Evolutionary conservation across 2,797 vertebrate genomes (phyloP).

Genomic region (Bovichtus variegatus): DNA sequence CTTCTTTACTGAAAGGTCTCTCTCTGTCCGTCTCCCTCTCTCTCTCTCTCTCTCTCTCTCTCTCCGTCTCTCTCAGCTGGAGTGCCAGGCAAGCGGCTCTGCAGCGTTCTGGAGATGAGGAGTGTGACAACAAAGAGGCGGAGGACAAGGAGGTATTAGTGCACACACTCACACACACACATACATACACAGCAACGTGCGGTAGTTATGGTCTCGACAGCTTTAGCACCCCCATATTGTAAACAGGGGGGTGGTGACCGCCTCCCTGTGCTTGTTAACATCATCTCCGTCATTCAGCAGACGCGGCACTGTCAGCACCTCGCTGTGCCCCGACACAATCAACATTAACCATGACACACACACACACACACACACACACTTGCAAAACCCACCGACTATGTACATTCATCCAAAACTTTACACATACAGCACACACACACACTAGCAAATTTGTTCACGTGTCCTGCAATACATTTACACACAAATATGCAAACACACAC

Average conservation of each 20-base stretch:
- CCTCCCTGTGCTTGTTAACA: constrained; percentile 89
- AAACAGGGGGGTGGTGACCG: constrained; percentile 86
- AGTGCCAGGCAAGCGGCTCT: constrained; percentile 66
- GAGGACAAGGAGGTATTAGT: constrained; percentile 75
- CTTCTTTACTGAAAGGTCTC: constrained; percentile 52
- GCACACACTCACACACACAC: constrained; percentile 34
- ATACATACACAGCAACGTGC: constrained; percentile 40
- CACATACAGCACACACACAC: constrained; percentile 29
- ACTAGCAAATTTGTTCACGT: constrained; percentile 31
- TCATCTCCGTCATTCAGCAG: constrained; percentile 89
- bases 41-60: constrained; percentile 15
- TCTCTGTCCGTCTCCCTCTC: too few relatives aligned
- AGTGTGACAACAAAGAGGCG: constrained; percentile 80
- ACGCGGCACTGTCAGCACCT: constrained; percentile 86
- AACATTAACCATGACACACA: constrained; percentile 87
- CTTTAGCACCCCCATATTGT: constrained; percentile 88
- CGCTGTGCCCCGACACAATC: constrained; percentile 84
- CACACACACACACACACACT: constrained; percentile 16
- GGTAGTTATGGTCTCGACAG: constrained; percentile 82
- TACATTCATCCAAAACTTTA: constrained; percentile 55
- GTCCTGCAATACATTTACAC: constrained; percentile 27
- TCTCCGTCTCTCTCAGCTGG: constrained; percentile 66
- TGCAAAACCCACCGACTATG: constrained; percentile 18
- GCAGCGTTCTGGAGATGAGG: constrained; percentile 65
- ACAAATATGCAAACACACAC: constrained; percentile 44